These are phyloP conservation scores for Sinocyclocheilus maitianheensis DNA, from an alignment of 2,113 vertebrate genomes.

Conservation along the genomic window DNA sequence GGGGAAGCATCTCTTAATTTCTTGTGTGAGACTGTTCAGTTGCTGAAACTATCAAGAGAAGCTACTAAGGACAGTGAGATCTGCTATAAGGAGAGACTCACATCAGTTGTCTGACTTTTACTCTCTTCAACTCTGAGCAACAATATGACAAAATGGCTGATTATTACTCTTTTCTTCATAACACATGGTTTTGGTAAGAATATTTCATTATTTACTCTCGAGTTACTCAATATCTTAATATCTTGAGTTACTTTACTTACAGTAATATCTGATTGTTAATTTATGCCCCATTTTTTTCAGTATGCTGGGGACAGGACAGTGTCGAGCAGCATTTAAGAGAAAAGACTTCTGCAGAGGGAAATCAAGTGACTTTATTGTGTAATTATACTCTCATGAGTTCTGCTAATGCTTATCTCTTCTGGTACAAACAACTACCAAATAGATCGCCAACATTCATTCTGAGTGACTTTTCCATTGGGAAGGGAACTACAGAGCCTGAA, in stretches of 20 bases:
- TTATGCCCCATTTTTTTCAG: background rate
- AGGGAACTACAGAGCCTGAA: background rate
- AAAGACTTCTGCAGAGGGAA: background rate
- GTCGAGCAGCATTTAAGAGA: background rate
- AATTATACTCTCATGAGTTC: background rate
- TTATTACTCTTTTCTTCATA: background rate
- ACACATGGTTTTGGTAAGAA: background rate
- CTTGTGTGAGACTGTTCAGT: too few species aligned
- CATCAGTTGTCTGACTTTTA: background rate
- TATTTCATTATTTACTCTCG: background rate
- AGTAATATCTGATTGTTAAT: background rate
- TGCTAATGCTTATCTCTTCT: background rate
- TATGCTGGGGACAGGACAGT: conserved; percentile 1
- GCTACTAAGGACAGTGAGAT: background rate
- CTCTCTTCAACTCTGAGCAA: background rate
- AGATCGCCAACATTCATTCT: conserved; percentile 15
- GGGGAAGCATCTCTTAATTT: too few species aligned
- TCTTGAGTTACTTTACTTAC: background rate
- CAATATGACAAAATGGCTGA: background rate
- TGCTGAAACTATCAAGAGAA: background rate
- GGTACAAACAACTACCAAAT: background rate
- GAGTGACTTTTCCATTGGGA: background rate
- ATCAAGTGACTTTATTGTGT: background rate
- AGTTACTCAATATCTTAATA: too few species aligned
- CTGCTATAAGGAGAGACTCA: background rate